Evolutionary conservation across 92 coral and sea anemone genomes (phyloP), one percentile per base, ranked within the genome.

Genomic region (Actinernus sp.): DNA sequence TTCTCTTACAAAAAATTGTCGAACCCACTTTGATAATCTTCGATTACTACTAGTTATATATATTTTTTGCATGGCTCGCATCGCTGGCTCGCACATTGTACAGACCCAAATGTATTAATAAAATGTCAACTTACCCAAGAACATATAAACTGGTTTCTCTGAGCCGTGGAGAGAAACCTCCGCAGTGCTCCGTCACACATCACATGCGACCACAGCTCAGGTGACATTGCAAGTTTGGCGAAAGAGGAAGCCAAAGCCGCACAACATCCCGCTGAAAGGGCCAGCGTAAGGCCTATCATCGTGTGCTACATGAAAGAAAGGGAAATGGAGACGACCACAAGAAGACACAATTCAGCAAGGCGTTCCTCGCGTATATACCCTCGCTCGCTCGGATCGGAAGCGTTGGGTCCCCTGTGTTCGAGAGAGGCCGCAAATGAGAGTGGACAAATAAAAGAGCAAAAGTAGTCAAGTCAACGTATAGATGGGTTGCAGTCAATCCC

Each of bases 221-320:
- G 89, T 22, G 96, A 80, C 90, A 95, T 87, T 37, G 97, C 97
- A n/a, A 95, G 84, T 41, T 95, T 95, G 12, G 96, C 99, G 55
- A 78, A 87, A 22, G 84, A 69, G 3, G 99, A 95, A 3, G 99
- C 99, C 24, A 65, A 26, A 11, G 99, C 99, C 11, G 99, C 99
- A 77, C 92, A 83, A 31, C 56, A 82, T 9, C 99, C 99, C 16
- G 99, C 97, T 49, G 49, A 57, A 7, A 87, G 39, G 17, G 99
- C 97, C 27, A 74, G 43, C 10, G 87, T 79, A 58, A 95, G 73
- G 16, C 97, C 93, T 11, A 84, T 49, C 99, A 88, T 88, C 14
- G 6, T 34, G 14, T 6, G 14, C 41, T 14, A 34, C n/a, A 34
- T 34, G 8, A 34, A 6, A 14, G 41, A 34, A 34, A 14, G 14